Base-by-base conservation (phyloP, 2,113 vertebrate genomes). In the Calyptommatus sinebrachiatus region DNA sequence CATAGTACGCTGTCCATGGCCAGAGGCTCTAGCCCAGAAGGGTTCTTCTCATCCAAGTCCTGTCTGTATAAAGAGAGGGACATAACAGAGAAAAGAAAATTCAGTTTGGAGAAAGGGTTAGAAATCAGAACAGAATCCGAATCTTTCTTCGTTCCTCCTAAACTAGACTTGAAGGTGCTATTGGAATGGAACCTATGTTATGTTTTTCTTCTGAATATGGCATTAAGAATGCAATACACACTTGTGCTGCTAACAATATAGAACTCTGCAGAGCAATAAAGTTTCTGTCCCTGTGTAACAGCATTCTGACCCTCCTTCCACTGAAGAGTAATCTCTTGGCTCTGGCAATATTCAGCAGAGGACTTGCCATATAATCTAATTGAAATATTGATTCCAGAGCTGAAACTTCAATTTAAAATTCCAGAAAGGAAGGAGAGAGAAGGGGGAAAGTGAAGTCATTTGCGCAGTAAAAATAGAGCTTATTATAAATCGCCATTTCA, bases 321-420 rank as follows among this genome's bases (percentile, higher is more conserved):
- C 28, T 45, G 86, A 81, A 91, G 91, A 89, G 80, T 90, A 93
- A 93, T 93, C 90, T 92, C 86, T 84, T 76, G 88, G 83, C 91
- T 91, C 86, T 85, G 84, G 85, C 87, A 92, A 90, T 83, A 89
- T 85, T 86, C 88, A 88, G 93, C 88, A 80, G 88, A 88, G 90
- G 89, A 28, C 72, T 91, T 81, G 88, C 92, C 77, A 84, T 91
- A 90, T 90, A 89, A 91, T 92, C 93, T 94, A 94, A 94, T 92
- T 94, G 93, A 93, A 94, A 92, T 94, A 94, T 93, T 71, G 94
- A 95, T 94, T 94, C 88, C 88, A 90, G 50, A 41, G 90, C 88
- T 86, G 85, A 83, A 61, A 80, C 83, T 91, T 85, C 92, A 91
- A 91, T 92, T 94, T 94, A 94, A 88, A 91, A 94, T 94, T 95